Evolutionary conservation across 2,888 invertebrate genomes (phyloP), one percentile per base, ranked within the genome.

Genomic region (Polylopha cassiicola): DNA sequence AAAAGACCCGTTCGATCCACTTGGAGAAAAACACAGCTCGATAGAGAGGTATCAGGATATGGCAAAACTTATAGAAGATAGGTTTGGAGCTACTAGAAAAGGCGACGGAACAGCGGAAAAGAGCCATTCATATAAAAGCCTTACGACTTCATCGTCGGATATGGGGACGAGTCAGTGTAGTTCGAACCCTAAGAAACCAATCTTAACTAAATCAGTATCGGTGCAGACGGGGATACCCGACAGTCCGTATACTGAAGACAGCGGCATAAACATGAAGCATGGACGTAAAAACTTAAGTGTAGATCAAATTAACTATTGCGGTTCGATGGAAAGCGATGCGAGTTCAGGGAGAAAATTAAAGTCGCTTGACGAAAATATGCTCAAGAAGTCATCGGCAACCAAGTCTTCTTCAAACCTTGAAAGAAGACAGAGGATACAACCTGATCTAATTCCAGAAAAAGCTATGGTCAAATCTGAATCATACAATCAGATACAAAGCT

Each of bases 41-140:
- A 90, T 91, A 65, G 91, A 91, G 57, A 79, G 91, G 28, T 91
- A 91, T 48, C 90, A 90, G 61, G 91, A 91, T 51, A 91, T 91
- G 91, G 88, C 91, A 3, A 91, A 91, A 61, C 72, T 91, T 39
- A 87, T 91, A 46, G 90, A 91, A 63, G 91, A 91, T 51, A 86
- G 88, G 53, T 91, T 91, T 47, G 90, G 91, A 1, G 85, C 67
- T 27, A 48, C 71, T 4, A 69, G 79, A 34, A 85, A 82, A 45
- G 78, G 72, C 41, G 86, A 86, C 39, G 75, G 80, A 1, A 82
- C 81, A 1, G 73, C 84, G 4, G 86, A 86, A 47, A 86, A 86
- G 34, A 84, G 84, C 53, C 80, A 86, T 57, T 86, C 86, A 1
- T 86, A 86, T 46, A 86, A 86, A 50, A 85, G 85, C 46, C 65